Conservation (phyloP, 2,113 vertebrate species). For the Cyrtonyx montezumae region DNA sequence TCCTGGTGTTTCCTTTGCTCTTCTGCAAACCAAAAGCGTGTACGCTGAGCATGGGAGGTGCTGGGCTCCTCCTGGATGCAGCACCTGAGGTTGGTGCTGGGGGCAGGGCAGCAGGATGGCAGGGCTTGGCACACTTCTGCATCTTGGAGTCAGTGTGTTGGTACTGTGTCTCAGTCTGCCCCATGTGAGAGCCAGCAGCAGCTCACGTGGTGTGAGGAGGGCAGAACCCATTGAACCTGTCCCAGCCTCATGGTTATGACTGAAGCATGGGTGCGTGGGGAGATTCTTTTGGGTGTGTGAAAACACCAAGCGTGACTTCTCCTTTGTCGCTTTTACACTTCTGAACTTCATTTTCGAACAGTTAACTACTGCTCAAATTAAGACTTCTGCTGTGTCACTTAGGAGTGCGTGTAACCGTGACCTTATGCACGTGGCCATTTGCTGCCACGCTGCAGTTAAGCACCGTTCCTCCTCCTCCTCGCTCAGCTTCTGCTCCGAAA, state of each 20-base stretch:
- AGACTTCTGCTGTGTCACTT: background rate
- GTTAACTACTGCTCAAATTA: background rate
- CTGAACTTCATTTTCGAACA: background rate
- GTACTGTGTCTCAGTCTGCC: background rate
- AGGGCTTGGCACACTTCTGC: background rate
- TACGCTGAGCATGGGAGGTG: no score
- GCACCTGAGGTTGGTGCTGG: background rate
- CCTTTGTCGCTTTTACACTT: background rate
- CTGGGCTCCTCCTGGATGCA: background rate
- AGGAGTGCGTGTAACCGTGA: background rate
- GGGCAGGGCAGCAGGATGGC: no score
- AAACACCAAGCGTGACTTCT: background rate
- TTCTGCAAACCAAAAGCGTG: background rate
- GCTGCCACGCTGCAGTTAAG: background rate
- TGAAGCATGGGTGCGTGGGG: rapidly evolving
- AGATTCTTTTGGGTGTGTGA: background rate
- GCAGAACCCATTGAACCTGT: background rate
- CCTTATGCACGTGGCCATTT: no score
- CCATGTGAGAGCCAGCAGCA: rapidly evolving
- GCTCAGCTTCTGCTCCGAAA: constrained; percentile 26
- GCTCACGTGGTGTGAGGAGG: background rate
- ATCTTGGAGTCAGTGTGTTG: background rate
- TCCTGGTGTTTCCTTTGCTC: background rate
- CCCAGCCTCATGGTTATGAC: rapidly evolving
- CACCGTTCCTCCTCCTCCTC: background rate